Evolutionary conservation across 2,888 invertebrate genomes (phyloP), one percentile per base, ranked within the genome.

Genomic region (Cephus pygmeus): DNA sequence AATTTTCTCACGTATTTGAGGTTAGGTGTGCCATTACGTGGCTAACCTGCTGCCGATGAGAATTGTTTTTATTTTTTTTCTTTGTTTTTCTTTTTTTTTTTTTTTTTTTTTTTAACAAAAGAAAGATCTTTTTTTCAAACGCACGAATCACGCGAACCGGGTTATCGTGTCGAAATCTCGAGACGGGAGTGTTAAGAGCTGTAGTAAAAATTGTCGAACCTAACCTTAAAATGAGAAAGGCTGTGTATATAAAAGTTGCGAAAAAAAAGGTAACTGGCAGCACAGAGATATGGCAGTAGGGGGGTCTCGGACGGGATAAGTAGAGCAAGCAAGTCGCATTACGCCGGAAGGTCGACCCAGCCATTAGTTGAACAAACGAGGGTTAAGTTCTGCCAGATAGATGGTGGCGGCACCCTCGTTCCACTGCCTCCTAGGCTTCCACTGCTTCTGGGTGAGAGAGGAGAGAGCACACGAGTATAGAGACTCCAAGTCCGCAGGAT

Each of bases 281-380:
- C 31, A 71, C 11, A 30, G n/a, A n/a, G 71, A 71, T 31, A 71
- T 33, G 33, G 71, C 12, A 33, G 30, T 12, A 31, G 71, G 23
- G 71, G 23, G 71, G 9, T 71, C 33, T 71, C 30, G 31, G 31
- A 23, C 31, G 71, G 78, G 56, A 76, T 80, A 85, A 84, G 83
- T 84, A 81, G 83, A 79, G 76, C 81, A 78, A 69, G 81, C 80
- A 78, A 85, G 82, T 83, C 83, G 86, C 80, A 82, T 81, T 80
- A 83, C 80, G 79, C 74, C 77, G 81, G 77, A 80, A 83, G 84
- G 84, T 86, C 85, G 78, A 82, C 79, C 85, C 78, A 76, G 76
- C 84, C 83, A 86, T 87, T 87, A 86, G 85, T 81, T 80, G 85
- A 85, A 83, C 85, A 85, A 86, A 86, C 85, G 85, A 83, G 82